Evolutionary conservation across 2,113 vertebrate genomes (phyloP), one percentile per base, ranked within the genome.

Genomic region (Crotalus viridis): DNA sequence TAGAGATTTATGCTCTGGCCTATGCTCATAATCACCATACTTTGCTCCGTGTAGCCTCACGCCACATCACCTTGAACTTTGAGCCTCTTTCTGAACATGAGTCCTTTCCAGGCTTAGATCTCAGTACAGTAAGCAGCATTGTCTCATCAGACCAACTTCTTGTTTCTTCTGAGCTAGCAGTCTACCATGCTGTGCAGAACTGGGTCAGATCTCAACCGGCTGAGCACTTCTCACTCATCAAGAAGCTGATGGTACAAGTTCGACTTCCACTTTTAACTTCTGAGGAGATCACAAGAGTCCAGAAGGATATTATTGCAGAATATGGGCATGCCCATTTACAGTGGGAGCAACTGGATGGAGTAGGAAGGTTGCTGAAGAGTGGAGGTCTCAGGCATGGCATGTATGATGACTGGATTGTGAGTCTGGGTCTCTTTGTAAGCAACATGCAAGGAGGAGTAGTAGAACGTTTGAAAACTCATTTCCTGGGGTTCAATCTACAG

Each of bases 351-450:
- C 89, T 98, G 15, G 93, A 93, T 97, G 98, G 4, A 95, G 96
- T 0, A 95, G 97, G 97, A 0, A 97, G 98, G 85, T 96, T 97
- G 86, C 96, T 97, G 0, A 97, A 64, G 92, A 87, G 92, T 21
- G 81, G 89, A 33, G 64, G 64, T 1, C 98, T 98, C 2, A 94
- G 98, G 15, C 98, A 98, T 91, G 98, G 98, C 39, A 98, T 98
- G 98, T 98, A 98, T 92, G 98, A 98, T 95, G 98, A 98, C 89
- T 98, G 98, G 96, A 98, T 98, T 0, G 98, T 98, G 10, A 98
- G 98, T 3, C 96, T 98, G 95, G 98, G 98, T 91, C 95, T 98
- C 48, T 98, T 97, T 15, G 97, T 98, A 6, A 97, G 97, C 52
- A 98, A 98, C 64, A 97, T 98, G 15, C 92, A 93, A 90, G 92